phyloP scores from a whole-genome alignment of 2,113 vertebrate genomes.

The Lampris incognitus region DNA sequence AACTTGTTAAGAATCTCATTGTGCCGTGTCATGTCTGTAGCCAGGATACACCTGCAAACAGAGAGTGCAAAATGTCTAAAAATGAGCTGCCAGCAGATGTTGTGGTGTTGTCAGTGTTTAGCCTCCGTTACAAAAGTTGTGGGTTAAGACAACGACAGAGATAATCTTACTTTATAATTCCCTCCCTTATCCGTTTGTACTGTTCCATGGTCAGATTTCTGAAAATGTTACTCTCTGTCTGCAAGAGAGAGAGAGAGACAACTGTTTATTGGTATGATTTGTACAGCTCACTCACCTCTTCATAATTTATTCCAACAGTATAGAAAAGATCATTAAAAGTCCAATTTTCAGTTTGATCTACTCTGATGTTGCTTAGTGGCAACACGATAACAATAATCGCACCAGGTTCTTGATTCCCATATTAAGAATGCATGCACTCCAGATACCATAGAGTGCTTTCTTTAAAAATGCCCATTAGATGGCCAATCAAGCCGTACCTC shows the following conservation, averaged over 20 bases:
- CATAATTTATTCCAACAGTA: no score
- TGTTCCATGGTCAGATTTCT: conserved; percentile 82
- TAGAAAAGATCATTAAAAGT: no score
- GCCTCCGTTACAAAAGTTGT: not conserved
- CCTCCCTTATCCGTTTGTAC: conserved; percentile 84
- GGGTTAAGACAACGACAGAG: not conserved
- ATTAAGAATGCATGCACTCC: no score
- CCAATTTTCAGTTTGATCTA: no score
- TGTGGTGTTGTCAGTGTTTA: not conserved
- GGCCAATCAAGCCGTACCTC: conserved; percentile 62
- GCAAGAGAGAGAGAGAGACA: conserved; percentile 24
- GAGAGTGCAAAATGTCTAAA: not conserved
- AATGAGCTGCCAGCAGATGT: not conserved
- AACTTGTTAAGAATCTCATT: conserved; percentile 84
- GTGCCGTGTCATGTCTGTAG: conserved; percentile 84
- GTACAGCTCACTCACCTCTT: not conserved
- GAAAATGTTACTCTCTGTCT: conserved; percentile 85
- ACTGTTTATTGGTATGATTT: not conserved
- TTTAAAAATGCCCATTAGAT: no score
- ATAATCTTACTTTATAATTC: conserved; percentile 82
- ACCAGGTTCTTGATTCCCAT: not conserved
- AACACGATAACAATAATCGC: not conserved
- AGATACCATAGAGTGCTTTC: no score
- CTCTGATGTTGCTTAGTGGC: no score
- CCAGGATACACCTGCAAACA: conserved; percentile 80